Evolutionary conservation across 2,797 vertebrate species (phyloP), one percentile per base, ranked within the genome.

Genomic region (Oryzias dopingdopingensis): DNA sequence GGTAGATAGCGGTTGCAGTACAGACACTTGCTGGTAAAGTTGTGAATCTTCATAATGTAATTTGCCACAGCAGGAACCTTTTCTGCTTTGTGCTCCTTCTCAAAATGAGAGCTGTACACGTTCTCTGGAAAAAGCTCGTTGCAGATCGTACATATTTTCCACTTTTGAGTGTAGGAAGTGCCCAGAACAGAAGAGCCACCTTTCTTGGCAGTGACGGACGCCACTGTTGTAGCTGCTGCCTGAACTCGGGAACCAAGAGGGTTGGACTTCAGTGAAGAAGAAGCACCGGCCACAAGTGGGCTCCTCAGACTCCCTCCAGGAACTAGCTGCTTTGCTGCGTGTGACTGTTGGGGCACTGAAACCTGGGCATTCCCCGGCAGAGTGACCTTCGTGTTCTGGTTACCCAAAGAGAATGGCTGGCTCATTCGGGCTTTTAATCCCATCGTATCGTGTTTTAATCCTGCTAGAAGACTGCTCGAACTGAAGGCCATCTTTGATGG

Each of bases 31-130:
- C 96, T 98, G 86, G 97, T 98, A 82, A 99, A 99, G 88, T 98
- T 99, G 89, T 98, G 96, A 88, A 99, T 99, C 89, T 99, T 98
- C 97, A 98, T 98, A 69, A 99, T 99, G 86, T 99, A 98, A 86
- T 98, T 98, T 77, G 97, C 97, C 55, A 98, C 96, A 0, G 97
- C 97, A 0, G 95, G 96, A 46, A 99, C 96, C 90, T 99, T 99
- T 87, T 99, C 96, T 0, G 97, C 96, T 85, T 99, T 98, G 89
- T 99, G 96, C 85, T 98, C 96, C 65, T 98, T 99, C 86, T 98
- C 96, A 60, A 98, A 99, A 84, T 99, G 97, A 65, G 95, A 92
- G 18, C 96, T 97, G 82, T 99, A 98, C 51, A 99, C 95, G 0
- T 98, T 99, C 86, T 99, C 97, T 3, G 97, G 97, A 74, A 99